Percentiles rank a stretch among this genome's conserved stretches.
Evolutionary conservation across 2,888 invertebrate genomes (phyloP).

Genomic region (Cosmia pyralina): DNA sequence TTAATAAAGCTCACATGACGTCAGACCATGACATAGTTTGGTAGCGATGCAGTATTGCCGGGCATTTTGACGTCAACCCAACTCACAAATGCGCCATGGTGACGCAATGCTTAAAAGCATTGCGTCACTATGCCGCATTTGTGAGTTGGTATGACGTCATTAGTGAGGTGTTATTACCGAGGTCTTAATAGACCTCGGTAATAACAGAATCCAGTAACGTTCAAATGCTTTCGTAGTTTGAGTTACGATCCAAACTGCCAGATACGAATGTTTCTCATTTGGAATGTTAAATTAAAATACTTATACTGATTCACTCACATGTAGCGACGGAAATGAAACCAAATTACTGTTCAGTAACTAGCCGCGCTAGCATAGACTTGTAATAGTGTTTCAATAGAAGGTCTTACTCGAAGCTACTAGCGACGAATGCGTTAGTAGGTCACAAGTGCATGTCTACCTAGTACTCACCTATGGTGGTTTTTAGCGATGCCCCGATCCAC

Average conservation of each 20-base stretch:
- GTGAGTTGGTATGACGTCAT: no score
- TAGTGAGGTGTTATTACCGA: no score
- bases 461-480: neutral
- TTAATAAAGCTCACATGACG: constrained; percentile 28
- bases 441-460: neutral
- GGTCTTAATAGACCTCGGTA: neutral
- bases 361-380: neutral
- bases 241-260: neutral
- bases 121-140: no score
- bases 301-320: neutral
- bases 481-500: neutral
- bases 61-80: constrained; percentile 29
- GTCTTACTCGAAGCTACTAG: neutral
- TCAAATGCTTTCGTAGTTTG: neutral
- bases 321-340: neutral
- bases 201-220: neutral
- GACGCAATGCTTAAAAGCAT: constrained; percentile 37
- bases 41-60: constrained; percentile 11
- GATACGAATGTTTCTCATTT: neutral
- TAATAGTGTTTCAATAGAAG: neutral
- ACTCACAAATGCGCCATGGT: constrained; percentile 15
- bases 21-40: constrained; percentile 38
- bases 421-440: neutral
- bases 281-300: neutral
- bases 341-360: neutral